Evolutionary conservation across 2,888 invertebrate genomes (phyloP).

Genomic region (Cyrtodaria siliqua): DNA sequence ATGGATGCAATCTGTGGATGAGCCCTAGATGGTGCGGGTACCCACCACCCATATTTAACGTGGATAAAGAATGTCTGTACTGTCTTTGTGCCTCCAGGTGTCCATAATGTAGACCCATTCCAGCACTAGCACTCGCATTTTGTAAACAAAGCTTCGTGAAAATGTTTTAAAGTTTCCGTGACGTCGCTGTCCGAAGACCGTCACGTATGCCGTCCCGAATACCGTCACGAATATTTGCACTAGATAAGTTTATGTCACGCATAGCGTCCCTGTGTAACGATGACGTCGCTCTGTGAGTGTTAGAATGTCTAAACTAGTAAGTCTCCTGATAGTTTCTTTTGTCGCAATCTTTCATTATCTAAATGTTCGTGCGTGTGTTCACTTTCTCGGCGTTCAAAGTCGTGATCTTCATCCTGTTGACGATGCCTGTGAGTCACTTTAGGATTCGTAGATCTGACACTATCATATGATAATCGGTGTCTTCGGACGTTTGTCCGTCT

Average conservation of each 20-base stretch:
- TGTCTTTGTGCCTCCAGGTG: constrained; percentile 55
- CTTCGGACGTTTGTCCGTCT: constrained; percentile 46
- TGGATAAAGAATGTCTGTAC: constrained; percentile 67
- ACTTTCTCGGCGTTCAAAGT: not conserved
- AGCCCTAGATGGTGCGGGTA: constrained; percentile 53
- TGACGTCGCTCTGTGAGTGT: constrained; percentile 20
- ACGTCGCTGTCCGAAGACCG: constrained; percentile 25
- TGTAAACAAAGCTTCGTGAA: constrained; percentile 69
- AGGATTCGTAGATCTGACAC: not conserved
- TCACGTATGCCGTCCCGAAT: constrained; percentile 39
- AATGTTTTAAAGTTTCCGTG: constrained; percentile 66
- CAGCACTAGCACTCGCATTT: constrained; percentile 38
- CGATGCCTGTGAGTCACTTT: not conserved
- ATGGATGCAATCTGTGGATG: constrained; percentile 64
- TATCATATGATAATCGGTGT: constrained; percentile 21
- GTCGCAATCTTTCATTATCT: constrained; percentile 17
- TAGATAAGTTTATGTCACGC: constrained; percentile 53
- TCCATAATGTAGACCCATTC: constrained; percentile 33
- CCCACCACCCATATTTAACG: constrained; percentile 58
- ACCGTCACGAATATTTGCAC: constrained; percentile 43
- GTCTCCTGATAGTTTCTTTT: constrained; percentile 6
- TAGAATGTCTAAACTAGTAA: not conserved
- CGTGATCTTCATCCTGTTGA: not conserved
- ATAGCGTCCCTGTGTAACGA: constrained; percentile 49
- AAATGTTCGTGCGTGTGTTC: constrained; percentile 7